These are phyloP conservation scores for Mormyrops attenuatus DNA, from an alignment of 2,797 vertebrate genomes.

Conservation along the genomic window DNA sequence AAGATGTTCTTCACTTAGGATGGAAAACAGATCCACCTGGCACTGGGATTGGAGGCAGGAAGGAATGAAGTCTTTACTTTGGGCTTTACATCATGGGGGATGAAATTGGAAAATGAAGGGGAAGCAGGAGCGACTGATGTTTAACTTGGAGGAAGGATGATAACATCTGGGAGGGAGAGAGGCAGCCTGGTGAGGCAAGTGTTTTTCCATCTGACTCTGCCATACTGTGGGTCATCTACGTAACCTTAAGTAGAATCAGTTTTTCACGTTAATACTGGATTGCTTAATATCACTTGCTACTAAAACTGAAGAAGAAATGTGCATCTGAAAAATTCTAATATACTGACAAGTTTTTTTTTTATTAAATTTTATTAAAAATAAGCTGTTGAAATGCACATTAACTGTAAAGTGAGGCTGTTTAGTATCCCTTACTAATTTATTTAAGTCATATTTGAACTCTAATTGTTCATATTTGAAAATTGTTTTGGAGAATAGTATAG, in stretches of 20 bases:
- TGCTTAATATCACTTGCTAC: background rate
- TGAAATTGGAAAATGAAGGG: background rate
- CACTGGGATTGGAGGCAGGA: background rate
- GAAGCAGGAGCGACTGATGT: background rate
- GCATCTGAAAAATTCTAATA: background rate
- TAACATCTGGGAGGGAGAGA: background rate
- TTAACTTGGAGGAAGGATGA: background rate
- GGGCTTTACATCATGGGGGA: background rate
- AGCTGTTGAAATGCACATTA: background rate
- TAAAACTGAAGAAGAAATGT: background rate
- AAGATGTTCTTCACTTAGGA: background rate
- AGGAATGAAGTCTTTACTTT: background rate
- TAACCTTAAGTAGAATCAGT: background rate
- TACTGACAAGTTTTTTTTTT: background rate
- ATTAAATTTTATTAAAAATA: background rate
- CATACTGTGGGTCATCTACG: background rate
- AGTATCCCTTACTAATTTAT: background rate
- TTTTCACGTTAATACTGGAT: background rate
- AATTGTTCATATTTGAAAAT: no score
- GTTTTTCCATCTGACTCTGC: background rate
- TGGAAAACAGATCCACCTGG: background rate
- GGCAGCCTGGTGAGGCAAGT: background rate
- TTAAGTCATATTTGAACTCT: background rate
- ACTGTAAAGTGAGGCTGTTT: background rate
- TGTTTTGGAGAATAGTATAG: background rate